Evolutionary conservation across 2,888 invertebrate species (phyloP), one percentile per base, ranked within the genome.

Genomic region (Lucinisca nassula): DNA sequence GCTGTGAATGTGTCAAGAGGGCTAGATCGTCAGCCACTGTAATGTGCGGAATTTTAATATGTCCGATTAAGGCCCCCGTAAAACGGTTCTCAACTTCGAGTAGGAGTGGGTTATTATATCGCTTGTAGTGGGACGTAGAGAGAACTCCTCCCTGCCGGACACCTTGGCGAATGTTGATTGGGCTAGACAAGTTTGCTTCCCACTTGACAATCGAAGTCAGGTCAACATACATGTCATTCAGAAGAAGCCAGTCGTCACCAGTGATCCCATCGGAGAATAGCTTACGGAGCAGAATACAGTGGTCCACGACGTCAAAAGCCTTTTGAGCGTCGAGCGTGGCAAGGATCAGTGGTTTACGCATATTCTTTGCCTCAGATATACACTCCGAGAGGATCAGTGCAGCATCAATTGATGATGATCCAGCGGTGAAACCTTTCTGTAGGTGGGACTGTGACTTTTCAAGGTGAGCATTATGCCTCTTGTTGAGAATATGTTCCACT

Each of bases 221-320:
- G 37, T 70, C 70, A 35, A 24, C 14, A 37, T 70, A 70, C 70
- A 70, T 70, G 37, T 70, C 21, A 3, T 74, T 35, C 6, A 74
- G 21, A 24, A 74, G 45, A 10, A 74, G 40, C 74, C 45, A 74
- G 21, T 38, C 38, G 10, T 21, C 40, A 24, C 74, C 74, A 10
- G 2, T 21, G 38, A 74, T 74, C 3, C 40, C 74, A 35, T 30
- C 30, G n/a, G 17, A 17, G 40, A 32, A 74, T 21, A 74, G 38
- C 45, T 38, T 74, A 14, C 74, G 38, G 4, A 74, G 40, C 21
- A 74, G 24, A 37, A 17, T 24, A 30, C 27, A 10, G 35, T 74
- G 74, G 38, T 74, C 24, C 2, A 74, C 74, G 24, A 40, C 74
- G n/a, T 74, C 74, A 30, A 74, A 74, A 3, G 74, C 74, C 35